These are phyloP conservation scores for Parus major DNA, from an alignment of 2,113 vertebrate genomes.

Conservation along the genomic window DNA sequence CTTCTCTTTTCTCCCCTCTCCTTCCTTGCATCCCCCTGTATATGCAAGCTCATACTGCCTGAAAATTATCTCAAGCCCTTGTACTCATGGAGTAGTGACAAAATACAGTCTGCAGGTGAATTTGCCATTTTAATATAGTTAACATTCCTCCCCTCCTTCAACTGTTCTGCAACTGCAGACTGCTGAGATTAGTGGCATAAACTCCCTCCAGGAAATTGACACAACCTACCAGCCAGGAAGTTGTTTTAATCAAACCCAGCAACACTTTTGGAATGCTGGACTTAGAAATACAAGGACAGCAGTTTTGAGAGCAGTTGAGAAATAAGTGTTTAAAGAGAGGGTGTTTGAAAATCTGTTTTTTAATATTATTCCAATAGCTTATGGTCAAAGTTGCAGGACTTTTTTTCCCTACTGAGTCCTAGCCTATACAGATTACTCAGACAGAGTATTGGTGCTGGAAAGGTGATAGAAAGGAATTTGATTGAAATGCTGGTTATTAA, in stretches of 20 bases:
- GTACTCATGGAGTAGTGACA: neutral
- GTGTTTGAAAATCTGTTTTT: neutral
- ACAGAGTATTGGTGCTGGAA: neutral
- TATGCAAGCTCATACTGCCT: neutral
- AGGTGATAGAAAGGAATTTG: constrained; percentile 33
- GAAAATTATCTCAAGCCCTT: constrained; percentile 6
- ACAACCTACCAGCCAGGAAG: constrained; percentile 51
- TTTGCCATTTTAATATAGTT: constrained; percentile 44
- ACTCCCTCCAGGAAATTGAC: constrained; percentile 58
- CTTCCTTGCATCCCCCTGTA: neutral
- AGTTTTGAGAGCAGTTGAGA: constrained; percentile 39
- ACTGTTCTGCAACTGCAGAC: neutral
- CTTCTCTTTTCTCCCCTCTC: neutral
- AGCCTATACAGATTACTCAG: neutral
- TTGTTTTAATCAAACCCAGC: constrained; percentile 64
- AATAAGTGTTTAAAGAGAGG: neutral
- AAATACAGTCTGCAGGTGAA: constrained; percentile 27
- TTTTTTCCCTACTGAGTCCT: neutral
- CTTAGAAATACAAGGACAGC: constrained; percentile 55
- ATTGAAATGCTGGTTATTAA: constrained; percentile 36
- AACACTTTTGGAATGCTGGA: constrained; percentile 40
- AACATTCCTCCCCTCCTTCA: neutral
- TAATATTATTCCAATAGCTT: neutral
- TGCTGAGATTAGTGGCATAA: constrained; percentile 57
- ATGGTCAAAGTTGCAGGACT: neutral